Base-by-base conservation (phyloP, 2,888 invertebrate genomes). In the Tetranychus truncatus region DNA sequence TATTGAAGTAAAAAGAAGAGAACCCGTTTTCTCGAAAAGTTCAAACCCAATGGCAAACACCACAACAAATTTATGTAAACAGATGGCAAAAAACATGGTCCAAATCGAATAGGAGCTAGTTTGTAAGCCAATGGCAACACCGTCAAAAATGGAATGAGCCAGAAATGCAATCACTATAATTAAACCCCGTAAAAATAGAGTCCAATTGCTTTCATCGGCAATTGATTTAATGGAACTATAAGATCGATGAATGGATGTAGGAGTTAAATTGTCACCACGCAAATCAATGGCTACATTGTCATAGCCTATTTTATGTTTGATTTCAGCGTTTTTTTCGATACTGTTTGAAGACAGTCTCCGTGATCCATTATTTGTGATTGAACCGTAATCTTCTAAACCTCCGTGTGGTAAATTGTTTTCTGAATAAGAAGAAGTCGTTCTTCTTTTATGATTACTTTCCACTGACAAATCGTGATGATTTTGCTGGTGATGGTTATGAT, bases 11-110 rank as follows among this genome's bases (percentile, higher is more conserved):
- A 77, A 72, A 6, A 74, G 24, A 45, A 77, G 74, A 55, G 74
- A 74, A 4, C 75, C 71, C 6, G 87, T 86, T 1, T 88, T 87
- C 45, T 89, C 88, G 71, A 91, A 87, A 73, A 92, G 83, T 81
- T 92, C 91, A 67, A 92, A 88, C 5, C 92, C 92, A 74, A 92
- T 89, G 81, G 92, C 92, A 82, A 92, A 92, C 0, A 91, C 91
- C 77, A 92, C 88, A 34, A 92, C 91, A 72, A 91, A 85, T 82
- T 92, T 92, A 82, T 92, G 92, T 0, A 90, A 89, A 0, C 90
- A 88, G 1, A 92, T 88, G 0, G 91, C 92, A 6, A 87, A 90
- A 81, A 91, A 88, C 88, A 92, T 89, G 82, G 91, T 91, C 86
- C 88, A 89, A 8, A 88, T 8, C 81, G 89, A 90, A 84, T 88